These are phyloP conservation scores for Ellobium chinense DNA, from an alignment of 2,888 invertebrate species.

Conservation along the genomic window DNA sequence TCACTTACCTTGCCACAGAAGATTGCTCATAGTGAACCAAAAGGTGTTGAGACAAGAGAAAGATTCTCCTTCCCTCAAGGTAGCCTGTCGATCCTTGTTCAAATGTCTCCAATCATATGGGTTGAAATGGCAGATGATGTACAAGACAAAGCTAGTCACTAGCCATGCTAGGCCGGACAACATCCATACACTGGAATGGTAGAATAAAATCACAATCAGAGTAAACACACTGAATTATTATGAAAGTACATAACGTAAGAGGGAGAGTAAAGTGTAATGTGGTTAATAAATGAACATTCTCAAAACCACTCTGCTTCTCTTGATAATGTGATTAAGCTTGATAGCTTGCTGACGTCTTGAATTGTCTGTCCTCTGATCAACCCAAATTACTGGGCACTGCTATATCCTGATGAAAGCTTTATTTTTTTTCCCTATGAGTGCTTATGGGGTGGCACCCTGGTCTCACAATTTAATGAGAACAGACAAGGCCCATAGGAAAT, in stretches of 20 bases:
- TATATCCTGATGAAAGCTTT: too few species aligned
- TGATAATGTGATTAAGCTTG: too few species aligned
- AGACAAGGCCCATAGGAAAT: too few species aligned
- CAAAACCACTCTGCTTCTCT: too few species aligned
- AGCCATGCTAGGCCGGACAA: slow-evolving; percentile 63
- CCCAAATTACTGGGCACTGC: too few species aligned
- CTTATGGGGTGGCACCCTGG: too few species aligned
- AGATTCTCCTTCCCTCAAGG: slow-evolving; percentile 67
- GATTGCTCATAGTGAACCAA: slow-evolving; percentile 67
- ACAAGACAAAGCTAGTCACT: slow-evolving; percentile 63
- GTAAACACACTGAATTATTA: too few species aligned
- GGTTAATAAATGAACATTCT: too few species aligned
- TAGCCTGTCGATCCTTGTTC: slow-evolving; percentile 66
- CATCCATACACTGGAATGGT: slow-evolving; percentile 62
- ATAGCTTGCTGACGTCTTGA: too few species aligned
- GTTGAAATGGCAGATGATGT: slow-evolving; percentile 67
- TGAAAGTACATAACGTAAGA: neutral
- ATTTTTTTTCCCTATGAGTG: too few species aligned
- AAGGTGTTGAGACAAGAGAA: slow-evolving; percentile 72
- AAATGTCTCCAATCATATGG: slow-evolving; percentile 72
- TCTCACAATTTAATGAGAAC: too few species aligned
- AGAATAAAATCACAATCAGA: neutral
- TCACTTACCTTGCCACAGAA: slow-evolving; percentile 67
- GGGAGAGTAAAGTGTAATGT: neutral
- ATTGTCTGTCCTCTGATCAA: too few species aligned